These are phyloP conservation scores for Chroicocephalus ridibundus DNA, from an alignment of 2,113 vertebrate genomes.

Conservation along the genomic window DNA sequence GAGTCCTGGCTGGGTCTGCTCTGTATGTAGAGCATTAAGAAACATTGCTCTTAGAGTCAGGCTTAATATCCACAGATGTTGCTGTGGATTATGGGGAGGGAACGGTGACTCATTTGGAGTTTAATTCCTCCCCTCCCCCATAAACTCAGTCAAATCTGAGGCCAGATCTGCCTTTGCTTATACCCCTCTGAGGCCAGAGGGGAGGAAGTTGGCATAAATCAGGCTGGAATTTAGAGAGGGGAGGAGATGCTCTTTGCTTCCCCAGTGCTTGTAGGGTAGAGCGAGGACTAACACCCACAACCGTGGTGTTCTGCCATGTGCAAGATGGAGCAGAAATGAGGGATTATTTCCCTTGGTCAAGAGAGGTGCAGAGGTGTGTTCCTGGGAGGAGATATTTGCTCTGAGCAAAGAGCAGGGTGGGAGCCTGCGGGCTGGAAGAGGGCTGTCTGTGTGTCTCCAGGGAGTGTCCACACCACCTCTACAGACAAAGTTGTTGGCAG, in stretches of 20 bases:
- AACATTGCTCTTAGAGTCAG: not conserved
- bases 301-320: not conserved
- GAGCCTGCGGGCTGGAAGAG: not conserved
- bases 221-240: not conserved
- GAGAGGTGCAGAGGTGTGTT: not conserved
- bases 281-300: not conserved
- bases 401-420: not conserved
- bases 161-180: not conserved
- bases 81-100: slow-evolving; percentile 4
- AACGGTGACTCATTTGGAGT: not conserved
- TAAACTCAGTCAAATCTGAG: not conserved
- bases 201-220: not conserved
- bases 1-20: not conserved
- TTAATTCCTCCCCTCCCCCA: slow-evolving; percentile 5
- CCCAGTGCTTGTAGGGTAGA: not conserved
- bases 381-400: not conserved
- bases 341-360: not conserved
- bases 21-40: not conserved
- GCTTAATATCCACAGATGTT: not conserved
- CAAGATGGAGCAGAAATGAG: not conserved
- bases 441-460: not conserved
- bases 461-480: not conserved
- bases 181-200: not conserved
- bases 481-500: not conserved
- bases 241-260: not conserved